These are phyloP conservation scores for Latrodectus elegans DNA, from an alignment of 2,888 invertebrate species.

Conservation along the genomic window DNA sequence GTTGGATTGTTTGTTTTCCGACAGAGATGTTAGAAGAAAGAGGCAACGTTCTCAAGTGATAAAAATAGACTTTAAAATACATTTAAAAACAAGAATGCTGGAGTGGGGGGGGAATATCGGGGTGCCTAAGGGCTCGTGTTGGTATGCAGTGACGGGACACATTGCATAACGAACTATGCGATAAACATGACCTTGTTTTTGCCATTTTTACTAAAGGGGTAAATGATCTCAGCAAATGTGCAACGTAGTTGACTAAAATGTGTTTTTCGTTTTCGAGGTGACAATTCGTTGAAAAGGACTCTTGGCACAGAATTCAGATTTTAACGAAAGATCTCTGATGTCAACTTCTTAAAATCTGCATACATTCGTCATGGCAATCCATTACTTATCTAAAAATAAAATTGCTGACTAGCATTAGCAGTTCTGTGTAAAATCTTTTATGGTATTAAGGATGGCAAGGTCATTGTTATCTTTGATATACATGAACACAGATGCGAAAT, in stretches of 20 bases:
- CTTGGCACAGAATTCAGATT: too few relatives aligned
- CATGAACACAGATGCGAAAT: too few relatives aligned
- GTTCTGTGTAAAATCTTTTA: too few relatives aligned
- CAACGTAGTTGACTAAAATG: conserved; percentile 27
- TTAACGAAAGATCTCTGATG: too few relatives aligned
- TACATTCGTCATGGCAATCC: not conserved
- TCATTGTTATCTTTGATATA: too few relatives aligned
- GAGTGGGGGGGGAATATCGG: not conserved
- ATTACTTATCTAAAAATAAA: too few relatives aligned
- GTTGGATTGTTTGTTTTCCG: too few relatives aligned
- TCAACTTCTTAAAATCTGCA: not conserved
- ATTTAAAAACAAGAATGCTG: not conserved
- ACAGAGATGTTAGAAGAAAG: not conserved
- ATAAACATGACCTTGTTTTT: conserved; percentile 37
- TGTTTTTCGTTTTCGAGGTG: not conserved
- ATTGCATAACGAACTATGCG: conserved; percentile 1
- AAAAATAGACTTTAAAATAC: conserved; percentile 28
- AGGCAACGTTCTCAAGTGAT: conserved; percentile 1
- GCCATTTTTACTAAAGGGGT: conserved; percentile 10
- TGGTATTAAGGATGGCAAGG: too few relatives aligned
- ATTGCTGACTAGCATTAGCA: too few relatives aligned
- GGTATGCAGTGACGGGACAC: not conserved
- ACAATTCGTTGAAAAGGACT: not conserved
- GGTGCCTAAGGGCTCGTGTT: not conserved
- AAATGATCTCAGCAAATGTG: conserved; percentile 25